These are phyloP conservation scores for Meloidogyne chitwoodi DNA, from an alignment of 1,140 invertebrate genomes.

Conservation along the genomic window DNA sequence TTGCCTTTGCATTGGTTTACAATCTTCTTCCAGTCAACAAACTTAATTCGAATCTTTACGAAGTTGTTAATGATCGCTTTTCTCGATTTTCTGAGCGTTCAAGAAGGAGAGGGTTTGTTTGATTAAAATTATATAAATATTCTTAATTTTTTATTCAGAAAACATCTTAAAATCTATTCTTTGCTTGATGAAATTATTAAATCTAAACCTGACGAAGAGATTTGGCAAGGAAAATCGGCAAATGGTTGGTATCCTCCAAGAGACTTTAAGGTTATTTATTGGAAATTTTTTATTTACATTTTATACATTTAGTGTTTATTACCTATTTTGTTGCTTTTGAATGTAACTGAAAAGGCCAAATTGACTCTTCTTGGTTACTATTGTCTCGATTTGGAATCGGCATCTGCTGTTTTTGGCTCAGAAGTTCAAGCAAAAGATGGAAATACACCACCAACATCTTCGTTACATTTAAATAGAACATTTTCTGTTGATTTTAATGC, in stretches of 20 bases:
- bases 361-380: constrained; percentile 26
- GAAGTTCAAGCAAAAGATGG: neutral
- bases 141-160: constrained; percentile 13
- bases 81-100: constrained; percentile 3
- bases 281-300: too few relatives aligned
- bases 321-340: constrained; percentile 25
- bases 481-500: neutral
- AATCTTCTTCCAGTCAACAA: constrained; percentile 22
- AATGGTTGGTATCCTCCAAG: constrained; percentile 27
- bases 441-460: constrained; percentile 6
- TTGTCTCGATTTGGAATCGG: constrained; percentile 24
- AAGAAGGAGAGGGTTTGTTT: neutral
- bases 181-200: constrained; percentile 22
- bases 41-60: constrained; percentile 9
- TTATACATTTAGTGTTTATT: constrained; percentile 18
- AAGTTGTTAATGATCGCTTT: constrained; percentile 5
- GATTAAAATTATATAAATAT: neutral
- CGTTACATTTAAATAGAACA: neutral
- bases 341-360: constrained; percentile 23
- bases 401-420: neutral
- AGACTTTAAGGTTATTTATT: constrained; percentile 35
- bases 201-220: constrained; percentile 2
- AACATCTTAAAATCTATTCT: constrained; percentile 20
- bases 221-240: constrained; percentile 27
- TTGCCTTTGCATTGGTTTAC: constrained; percentile 23